phyloP scores from a whole-genome alignment of 2,113 vertebrate species.

The Pollimyrus isidori region DNA sequence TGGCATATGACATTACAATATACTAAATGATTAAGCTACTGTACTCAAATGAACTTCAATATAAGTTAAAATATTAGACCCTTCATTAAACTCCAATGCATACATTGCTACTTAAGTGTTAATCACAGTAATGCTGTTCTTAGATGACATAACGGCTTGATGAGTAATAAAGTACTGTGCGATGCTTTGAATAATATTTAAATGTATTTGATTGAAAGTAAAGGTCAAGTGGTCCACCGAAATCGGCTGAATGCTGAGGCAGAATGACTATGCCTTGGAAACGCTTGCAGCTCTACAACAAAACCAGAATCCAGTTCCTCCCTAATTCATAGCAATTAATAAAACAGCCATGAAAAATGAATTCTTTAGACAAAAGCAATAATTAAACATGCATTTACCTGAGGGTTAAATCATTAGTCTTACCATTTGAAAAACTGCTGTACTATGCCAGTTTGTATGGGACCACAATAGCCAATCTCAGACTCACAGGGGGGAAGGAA shows the following conservation, averaged over 20 bases:
- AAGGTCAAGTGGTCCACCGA: slow-evolving; percentile 63
- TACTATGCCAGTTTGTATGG: background rate
- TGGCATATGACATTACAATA: background rate
- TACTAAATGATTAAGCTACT: background rate
- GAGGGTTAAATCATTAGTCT: background rate
- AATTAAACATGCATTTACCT: background rate
- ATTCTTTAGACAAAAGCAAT: background rate
- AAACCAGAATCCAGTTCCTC: background rate
- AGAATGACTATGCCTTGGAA: slow-evolving; percentile 34
- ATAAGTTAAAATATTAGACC: background rate
- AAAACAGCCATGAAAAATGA: background rate
- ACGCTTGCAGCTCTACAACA: background rate
- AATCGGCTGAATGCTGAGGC: slow-evolving; percentile 35
- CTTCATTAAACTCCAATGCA: background rate
- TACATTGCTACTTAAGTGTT: background rate
- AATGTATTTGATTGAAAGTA: slow-evolving; percentile 54
- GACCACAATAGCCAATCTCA: background rate
- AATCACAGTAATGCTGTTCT: background rate
- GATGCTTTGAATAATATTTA: slow-evolving; percentile 59
- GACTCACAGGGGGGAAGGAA: background rate
- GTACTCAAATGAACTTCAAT: background rate
- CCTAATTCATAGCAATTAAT: background rate
- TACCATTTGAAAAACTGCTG: background rate
- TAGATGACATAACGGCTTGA: background rate
- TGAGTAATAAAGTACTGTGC: slow-evolving; percentile 22